phyloP scores from a whole-genome alignment of 1,140 invertebrate species.

The Myzus persicae region DNA sequence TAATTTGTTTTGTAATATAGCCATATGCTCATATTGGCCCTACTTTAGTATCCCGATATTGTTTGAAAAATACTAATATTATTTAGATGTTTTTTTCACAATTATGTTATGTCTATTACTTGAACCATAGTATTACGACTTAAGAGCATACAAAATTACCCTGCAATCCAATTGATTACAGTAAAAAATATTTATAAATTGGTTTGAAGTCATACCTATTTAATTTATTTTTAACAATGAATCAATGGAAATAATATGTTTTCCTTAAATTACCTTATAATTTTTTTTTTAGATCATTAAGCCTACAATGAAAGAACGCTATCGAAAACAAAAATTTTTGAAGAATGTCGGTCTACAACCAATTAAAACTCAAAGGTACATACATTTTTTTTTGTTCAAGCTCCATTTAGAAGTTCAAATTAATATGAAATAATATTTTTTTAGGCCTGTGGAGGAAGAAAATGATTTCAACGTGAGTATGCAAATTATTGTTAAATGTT shows the following conservation, averaged over 20 bases:
- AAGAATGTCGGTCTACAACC: conserved; percentile 16
- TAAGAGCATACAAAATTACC: too few relatives aligned
- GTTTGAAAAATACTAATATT: too few relatives aligned
- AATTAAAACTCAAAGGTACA: conserved; percentile 20
- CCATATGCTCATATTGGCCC: too few relatives aligned
- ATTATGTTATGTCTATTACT: too few relatives aligned
- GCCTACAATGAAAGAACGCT: conserved; percentile 41
- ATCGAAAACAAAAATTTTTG: conserved; percentile 41
- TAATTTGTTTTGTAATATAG: too few relatives aligned
- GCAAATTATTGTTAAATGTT: background rate
- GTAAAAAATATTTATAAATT: background rate
- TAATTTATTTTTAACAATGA: background rate
- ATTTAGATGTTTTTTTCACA: too few relatives aligned
- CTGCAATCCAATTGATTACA: too few relatives aligned
- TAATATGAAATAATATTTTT: background rate
- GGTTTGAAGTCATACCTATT: background rate
- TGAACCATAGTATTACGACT: too few relatives aligned
- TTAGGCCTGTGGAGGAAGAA: background rate
- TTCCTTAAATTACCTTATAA: background rate
- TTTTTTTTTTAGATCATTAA: background rate
- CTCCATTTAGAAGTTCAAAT: background rate
- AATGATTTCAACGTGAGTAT: background rate
- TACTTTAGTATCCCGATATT: too few relatives aligned
- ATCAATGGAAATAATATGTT: background rate
- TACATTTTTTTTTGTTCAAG: background rate